Conservation (phyloP, 1,140 invertebrate genomes). For the Ylistrum balloti region DNA sequence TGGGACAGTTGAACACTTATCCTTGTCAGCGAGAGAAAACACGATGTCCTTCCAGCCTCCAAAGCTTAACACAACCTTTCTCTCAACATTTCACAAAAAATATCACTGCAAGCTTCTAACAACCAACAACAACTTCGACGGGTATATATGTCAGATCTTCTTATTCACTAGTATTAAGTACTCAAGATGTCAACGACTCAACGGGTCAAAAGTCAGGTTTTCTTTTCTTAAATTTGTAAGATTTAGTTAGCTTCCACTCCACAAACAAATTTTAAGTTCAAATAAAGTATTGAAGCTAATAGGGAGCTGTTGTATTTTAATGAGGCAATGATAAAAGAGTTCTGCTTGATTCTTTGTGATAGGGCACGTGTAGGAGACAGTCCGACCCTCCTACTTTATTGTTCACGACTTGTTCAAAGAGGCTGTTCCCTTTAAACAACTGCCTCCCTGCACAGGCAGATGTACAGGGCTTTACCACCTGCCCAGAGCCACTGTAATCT, state of each 20-base stretch:
- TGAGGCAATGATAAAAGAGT: background rate
- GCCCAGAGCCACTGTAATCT: conserved; percentile 32
- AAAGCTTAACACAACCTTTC: background rate
- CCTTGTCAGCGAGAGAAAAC: background rate
- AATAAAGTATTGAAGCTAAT: conserved; percentile 27
- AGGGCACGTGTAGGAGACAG: background rate
- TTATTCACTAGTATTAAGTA: background rate
- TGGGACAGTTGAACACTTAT: background rate
- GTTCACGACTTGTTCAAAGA: conserved; percentile 27
- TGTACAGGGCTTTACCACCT: background rate
- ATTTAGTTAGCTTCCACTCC: background rate
- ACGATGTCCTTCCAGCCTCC: background rate
- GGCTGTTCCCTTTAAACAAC: conserved; percentile 3
- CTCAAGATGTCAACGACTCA: background rate
- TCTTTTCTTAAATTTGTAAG: background rate
- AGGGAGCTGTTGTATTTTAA: conserved; percentile 29
- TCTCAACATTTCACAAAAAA: background rate
- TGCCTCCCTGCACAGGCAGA: conserved; percentile 1
- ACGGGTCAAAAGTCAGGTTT: background rate
- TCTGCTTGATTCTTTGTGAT: conserved; percentile 11
- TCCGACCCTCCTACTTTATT: background rate
- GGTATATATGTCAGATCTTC: background rate
- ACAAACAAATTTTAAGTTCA: background rate
- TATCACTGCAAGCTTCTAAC: background rate
- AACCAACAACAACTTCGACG: background rate